These are phyloP conservation scores for Vicugna pacos DNA, from an alignment of 2,113 vertebrate genomes.

Conservation along the genomic window DNA sequence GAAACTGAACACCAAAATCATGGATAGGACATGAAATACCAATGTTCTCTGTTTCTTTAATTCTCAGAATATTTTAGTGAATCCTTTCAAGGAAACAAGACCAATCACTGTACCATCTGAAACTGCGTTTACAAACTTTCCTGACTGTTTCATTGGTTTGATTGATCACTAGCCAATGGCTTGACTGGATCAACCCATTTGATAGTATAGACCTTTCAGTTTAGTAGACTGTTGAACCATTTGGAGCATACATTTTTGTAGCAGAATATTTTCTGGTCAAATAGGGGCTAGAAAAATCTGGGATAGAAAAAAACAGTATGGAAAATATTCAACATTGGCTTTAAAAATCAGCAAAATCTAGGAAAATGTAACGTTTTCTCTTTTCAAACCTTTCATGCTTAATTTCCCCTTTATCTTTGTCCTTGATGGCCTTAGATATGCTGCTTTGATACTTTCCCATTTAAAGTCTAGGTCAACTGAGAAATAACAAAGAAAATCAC, in stretches of 20 bases:
- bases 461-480: not conserved
- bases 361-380: not conserved
- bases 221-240: not conserved
- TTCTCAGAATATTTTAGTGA: not conserved
- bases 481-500: not conserved
- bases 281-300: not conserved
- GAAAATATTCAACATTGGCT: not conserved
- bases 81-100: not conserved
- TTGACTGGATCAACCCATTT: not conserved
- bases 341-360: not conserved
- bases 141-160: not conserved
- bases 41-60: not conserved
- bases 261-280: not conserved
- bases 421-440: not conserved
- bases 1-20: not conserved
- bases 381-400: not conserved
- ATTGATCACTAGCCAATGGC: not conserved
- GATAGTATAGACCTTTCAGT: not conserved
- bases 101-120: not conserved
- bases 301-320: not conserved
- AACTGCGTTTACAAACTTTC: not conserved
- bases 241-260: not conserved
- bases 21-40: not conserved
- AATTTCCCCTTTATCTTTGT: not conserved
- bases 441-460: not conserved